phyloP scores from a whole-genome alignment of 2,888 invertebrate species.

The Rutpela maculata region DNA sequence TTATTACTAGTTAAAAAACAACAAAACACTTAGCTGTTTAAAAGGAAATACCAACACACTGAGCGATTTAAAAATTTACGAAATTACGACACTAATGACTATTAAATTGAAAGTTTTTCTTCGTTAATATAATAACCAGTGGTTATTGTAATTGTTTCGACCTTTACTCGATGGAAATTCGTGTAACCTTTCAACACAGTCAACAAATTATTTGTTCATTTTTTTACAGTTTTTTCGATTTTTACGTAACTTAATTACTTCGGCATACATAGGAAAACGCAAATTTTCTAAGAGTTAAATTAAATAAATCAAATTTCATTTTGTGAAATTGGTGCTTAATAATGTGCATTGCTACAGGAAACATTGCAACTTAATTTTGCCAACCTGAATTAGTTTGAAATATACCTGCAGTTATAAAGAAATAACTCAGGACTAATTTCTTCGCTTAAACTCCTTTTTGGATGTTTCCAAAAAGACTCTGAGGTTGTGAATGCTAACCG shows the following conservation, averaged over 20 bases:
- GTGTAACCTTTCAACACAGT: neutral
- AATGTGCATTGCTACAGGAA: no score
- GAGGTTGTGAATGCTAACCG: no score
- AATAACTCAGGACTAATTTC: no score
- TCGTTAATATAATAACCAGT: neutral
- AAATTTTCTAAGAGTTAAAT: no score
- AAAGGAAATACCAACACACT: conserved; percentile 27
- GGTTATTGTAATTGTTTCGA: neutral
- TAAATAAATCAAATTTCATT: no score
- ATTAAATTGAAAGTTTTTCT: conserved; percentile 25
- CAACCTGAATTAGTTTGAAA: no score
- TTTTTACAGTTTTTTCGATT: neutral
- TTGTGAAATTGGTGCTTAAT: no score
- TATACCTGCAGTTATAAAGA: no score
- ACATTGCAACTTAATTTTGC: no score
- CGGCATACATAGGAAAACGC: neutral
- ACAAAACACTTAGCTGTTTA: conserved; percentile 26
- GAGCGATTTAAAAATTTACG: conserved; percentile 24
- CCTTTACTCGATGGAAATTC: conserved; percentile 13
- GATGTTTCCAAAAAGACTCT: no score
- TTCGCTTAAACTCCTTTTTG: no score
- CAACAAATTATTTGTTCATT: neutral
- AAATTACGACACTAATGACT: conserved; percentile 22
- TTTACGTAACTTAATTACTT: neutral
- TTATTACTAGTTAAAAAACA: conserved; percentile 18